phyloP scores from a whole-genome alignment of 2,888 invertebrate genomes.

The Oscheius sp. region DNA sequence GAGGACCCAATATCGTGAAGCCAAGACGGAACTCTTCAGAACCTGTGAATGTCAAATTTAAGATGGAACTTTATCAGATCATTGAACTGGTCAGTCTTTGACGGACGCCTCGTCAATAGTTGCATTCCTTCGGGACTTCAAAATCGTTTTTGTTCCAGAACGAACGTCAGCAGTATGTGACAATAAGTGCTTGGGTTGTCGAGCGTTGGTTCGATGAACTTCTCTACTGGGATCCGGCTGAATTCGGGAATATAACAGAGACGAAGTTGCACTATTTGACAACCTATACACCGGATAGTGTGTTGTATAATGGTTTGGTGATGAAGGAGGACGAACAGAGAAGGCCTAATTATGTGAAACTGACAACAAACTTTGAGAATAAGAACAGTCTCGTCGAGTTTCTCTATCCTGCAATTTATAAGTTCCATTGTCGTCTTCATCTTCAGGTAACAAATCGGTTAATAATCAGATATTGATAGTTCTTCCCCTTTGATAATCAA shows the following conservation, averaged over 20 bases:
- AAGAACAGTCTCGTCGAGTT: conserved; percentile 30
- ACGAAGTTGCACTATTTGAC: conserved; percentile 32
- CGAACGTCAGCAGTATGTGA: conserved; percentile 40
- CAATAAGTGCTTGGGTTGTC: conserved; percentile 36
- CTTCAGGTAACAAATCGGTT: conserved; percentile 32
- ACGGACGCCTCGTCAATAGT: not conserved
- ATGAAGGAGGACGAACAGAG: conserved; percentile 42
- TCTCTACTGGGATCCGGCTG: conserved; percentile 39
- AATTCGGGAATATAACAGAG: conserved; percentile 35
- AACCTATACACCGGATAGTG: conserved; percentile 40
- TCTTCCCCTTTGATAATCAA: conserved; percentile 40
- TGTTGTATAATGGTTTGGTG: conserved; percentile 40
- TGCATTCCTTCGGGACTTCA: not conserved
- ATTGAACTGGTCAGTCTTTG: conserved; percentile 35
- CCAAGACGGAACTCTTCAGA: conserved; percentile 28
- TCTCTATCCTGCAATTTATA: conserved; percentile 41
- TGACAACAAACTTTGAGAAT: conserved; percentile 30
- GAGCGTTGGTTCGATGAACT: conserved; percentile 43
- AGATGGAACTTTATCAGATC: conserved; percentile 42
- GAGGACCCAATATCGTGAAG: conserved; percentile 35
- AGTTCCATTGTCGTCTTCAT: conserved; percentile 38
- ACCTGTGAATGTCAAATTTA: conserved; percentile 34
- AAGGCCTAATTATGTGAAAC: conserved; percentile 35
- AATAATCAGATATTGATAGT: no score
- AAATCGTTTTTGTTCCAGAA: conserved; percentile 28